A percentile compares a stretch with the other conserved stretches of the same genome.
Evolutionary conservation across 2,113 vertebrate species (phyloP).

Genomic region (Ahaetulla prasina): DNA sequence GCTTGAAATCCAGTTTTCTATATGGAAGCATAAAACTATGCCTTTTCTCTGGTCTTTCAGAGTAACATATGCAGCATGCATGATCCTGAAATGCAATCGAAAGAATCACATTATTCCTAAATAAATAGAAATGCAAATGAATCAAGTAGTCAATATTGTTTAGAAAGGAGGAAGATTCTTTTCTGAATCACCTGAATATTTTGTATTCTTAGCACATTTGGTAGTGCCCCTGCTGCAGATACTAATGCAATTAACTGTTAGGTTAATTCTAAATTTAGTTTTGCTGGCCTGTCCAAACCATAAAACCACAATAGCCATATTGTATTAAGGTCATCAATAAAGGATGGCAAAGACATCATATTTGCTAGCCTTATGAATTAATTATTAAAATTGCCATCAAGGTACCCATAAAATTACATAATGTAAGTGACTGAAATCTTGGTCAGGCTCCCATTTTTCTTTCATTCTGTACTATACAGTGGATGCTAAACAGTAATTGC

Average conservation of each 20-base stretch:
- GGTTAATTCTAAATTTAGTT: conserved; percentile 50
- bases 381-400: conserved; percentile 24
- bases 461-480: not conserved
- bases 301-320: conserved; percentile 21
- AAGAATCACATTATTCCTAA: not conserved
- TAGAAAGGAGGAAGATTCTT: not conserved
- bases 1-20: not conserved
- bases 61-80: not conserved
- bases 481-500: not conserved
- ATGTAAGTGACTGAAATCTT: not conserved
- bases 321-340: conserved; percentile 36
- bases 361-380: conserved; percentile 34
- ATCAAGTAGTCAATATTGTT: not conserved
- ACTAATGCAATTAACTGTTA: conserved; percentile 47
- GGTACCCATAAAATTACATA: conserved; percentile 10
- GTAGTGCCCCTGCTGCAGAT: conserved; percentile 22
- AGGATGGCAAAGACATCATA: not conserved
- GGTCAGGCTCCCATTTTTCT: not conserved
- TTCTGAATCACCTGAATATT: not conserved
- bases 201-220: not conserved
- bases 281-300: conserved; percentile 38
- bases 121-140: not conserved
- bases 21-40: not conserved
- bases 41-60: not conserved
- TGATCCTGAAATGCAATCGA: not conserved